Conservation (phyloP, 2,113 vertebrate genomes). For the Chionomys nivalis region DNA sequence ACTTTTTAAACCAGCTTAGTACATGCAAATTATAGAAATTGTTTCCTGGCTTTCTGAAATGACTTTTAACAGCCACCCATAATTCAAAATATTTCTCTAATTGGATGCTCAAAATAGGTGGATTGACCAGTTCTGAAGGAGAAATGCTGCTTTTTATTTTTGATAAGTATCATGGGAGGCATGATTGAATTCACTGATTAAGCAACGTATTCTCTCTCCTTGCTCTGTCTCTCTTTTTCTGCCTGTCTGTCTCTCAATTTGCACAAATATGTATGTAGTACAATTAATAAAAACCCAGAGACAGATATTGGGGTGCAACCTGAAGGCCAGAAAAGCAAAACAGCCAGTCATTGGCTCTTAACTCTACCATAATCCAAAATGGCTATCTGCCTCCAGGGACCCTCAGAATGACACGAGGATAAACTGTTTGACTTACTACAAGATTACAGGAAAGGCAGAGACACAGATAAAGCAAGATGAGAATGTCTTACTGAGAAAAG, state of each 20-base stretch:
- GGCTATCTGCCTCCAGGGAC: too few relatives aligned
- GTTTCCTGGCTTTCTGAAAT: conserved; percentile 58
- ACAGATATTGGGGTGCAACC: too few relatives aligned
- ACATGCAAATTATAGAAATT: conserved; percentile 48
- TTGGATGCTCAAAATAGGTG: not conserved
- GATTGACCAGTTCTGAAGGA: not conserved
- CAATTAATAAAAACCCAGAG: too few relatives aligned
- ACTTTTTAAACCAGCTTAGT: conserved; percentile 63
- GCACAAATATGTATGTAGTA: too few relatives aligned
- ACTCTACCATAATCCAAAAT: too few relatives aligned
- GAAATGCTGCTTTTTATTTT: not conserved
- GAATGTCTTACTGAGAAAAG: too few relatives aligned
- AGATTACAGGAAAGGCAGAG: too few relatives aligned
- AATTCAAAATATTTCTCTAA: conserved; percentile 54
- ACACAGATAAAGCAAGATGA: too few relatives aligned
- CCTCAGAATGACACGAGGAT: too few relatives aligned
- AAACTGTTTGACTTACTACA: too few relatives aligned
- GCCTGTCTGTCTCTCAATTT: not conserved
- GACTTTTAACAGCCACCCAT: conserved; percentile 47
- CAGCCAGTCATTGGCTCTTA: too few relatives aligned
- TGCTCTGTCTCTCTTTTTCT: not conserved
- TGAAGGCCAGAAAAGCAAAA: too few relatives aligned
- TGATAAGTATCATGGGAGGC: not conserved
- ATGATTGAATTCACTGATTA: not conserved
- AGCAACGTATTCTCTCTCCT: not conserved